Percentiles rank a stretch among this genome's conserved stretches.
Conservation (phyloP, 2,797 vertebrate genomes). For the Acanthurus leucopareius region DNA sequence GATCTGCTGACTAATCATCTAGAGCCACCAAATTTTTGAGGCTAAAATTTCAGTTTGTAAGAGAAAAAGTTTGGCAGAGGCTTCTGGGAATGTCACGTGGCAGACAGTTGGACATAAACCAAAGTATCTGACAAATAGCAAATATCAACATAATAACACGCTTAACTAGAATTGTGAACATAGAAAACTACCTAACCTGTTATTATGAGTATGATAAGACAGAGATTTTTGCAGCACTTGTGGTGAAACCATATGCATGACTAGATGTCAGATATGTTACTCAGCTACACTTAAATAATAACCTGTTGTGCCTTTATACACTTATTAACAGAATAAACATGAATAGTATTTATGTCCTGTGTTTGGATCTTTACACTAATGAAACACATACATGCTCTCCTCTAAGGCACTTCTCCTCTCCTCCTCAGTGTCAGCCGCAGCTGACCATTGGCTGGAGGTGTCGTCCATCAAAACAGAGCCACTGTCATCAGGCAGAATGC, state of each 20-base stretch:
- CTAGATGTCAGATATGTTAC: neutral
- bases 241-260: neutral
- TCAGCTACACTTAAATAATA: constrained; percentile 11
- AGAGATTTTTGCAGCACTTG: neutral
- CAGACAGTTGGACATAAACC: too few species aligned
- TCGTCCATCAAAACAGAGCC: constrained; percentile 84
- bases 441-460: constrained; percentile 85
- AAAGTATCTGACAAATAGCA: too few species aligned
- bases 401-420: constrained; percentile 91
- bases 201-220: neutral
- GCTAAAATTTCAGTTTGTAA: neutral
- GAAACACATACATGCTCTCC: constrained; percentile 91
- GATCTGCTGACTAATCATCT: neutral
- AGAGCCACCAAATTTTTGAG: neutral
- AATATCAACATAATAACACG: too few species aligned
- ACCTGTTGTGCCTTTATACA: neutral
- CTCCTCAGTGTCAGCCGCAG: constrained; percentile 87
- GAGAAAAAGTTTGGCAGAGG: neutral
- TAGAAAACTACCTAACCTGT: neutral
- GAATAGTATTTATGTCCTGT: neutral
- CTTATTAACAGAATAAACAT: constrained; percentile 14
- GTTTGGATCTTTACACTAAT: constrained; percentile 6
- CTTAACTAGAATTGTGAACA: too few species aligned
- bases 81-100: too few species aligned
- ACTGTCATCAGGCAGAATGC: constrained; percentile 81